Evolutionary conservation across 2,797 vertebrate species (phyloP).

Genomic region (Leuciscus waleckii): DNA sequence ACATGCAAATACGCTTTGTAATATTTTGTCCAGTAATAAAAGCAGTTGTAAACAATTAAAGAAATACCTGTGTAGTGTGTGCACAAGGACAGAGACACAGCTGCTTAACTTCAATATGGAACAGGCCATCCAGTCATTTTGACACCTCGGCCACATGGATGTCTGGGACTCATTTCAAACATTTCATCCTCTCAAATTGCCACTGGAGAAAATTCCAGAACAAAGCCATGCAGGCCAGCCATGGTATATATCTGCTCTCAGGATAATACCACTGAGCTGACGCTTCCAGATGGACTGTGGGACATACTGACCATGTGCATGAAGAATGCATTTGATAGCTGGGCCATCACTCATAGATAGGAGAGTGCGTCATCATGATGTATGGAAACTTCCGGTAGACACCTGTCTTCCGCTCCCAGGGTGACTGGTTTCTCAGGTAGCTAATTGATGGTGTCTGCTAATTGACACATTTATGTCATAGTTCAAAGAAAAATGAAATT

Average conservation of each 20-base stretch:
- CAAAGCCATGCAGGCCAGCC: conserved; percentile 25
- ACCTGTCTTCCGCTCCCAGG: background rate
- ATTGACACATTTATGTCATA: background rate
- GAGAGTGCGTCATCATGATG: background rate
- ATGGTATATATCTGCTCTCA: conserved; percentile 14
- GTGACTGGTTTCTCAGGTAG: background rate
- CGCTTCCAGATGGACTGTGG: conserved; percentile 44
- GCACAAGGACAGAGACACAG: conserved; percentile 9
- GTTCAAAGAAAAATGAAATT: background rate
- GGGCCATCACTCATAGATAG: conserved; percentile 22
- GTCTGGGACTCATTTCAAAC: conserved; percentile 30
- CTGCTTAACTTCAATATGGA: conserved; percentile 18
- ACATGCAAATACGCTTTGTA: background rate
- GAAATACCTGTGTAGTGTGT: background rate
- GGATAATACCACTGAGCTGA: conserved; percentile 22
- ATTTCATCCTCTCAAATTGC: conserved; percentile 29
- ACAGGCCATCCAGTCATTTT: conserved; percentile 29
- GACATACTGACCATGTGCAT: conserved; percentile 49
- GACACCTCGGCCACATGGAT: conserved; percentile 26
- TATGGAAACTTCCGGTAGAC: background rate
- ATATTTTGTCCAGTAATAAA: background rate
- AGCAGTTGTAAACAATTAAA: background rate
- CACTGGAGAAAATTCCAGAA: conserved; percentile 41
- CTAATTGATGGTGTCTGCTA: background rate
- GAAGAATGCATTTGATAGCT: conserved; percentile 34